Conservation (phyloP, 2,888 invertebrate species). For the Hirtodrosophila alboralis region DNA sequence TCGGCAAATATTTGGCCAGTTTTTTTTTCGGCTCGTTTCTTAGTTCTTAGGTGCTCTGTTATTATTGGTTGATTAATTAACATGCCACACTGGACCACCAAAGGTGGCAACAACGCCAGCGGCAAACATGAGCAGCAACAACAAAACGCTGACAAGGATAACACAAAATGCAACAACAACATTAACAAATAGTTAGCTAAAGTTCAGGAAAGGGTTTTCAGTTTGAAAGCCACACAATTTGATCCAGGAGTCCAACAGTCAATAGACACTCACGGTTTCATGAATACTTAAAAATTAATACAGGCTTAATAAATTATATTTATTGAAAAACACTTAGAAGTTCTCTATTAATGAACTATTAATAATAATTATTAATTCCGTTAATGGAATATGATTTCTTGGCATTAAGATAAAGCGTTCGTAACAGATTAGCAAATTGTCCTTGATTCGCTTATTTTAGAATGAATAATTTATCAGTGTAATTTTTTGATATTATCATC, state of each 20-base stretch:
- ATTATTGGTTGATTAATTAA: conserved; percentile 79
- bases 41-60: conserved; percentile 50
- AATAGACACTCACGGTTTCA: background rate
- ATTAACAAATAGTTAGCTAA: conserved; percentile 7
- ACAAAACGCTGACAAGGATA: conserved; percentile 55
- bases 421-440: too few species aligned
- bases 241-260: background rate
- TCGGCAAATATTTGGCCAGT: conserved; percentile 67
- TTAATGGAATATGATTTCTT: too few species aligned
- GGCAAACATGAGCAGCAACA: conserved; percentile 34
- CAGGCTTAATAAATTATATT: too few species aligned
- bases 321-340: too few species aligned
- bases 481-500: too few species aligned
- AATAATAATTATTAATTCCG: too few species aligned
- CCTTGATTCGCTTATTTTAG: too few species aligned
- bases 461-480: too few species aligned
- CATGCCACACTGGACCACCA: conserved; percentile 74
- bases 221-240: conserved; percentile 21
- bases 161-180: conserved; percentile 28
- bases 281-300: too few species aligned
- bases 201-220: background rate
- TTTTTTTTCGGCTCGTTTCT: conserved; percentile 57
- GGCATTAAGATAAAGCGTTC: too few species aligned
- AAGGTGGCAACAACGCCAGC: conserved; percentile 45
- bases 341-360: too few species aligned